Conservation (phyloP, 1,140 invertebrate genomes). For the Macrobrachium nipponense region DNA sequence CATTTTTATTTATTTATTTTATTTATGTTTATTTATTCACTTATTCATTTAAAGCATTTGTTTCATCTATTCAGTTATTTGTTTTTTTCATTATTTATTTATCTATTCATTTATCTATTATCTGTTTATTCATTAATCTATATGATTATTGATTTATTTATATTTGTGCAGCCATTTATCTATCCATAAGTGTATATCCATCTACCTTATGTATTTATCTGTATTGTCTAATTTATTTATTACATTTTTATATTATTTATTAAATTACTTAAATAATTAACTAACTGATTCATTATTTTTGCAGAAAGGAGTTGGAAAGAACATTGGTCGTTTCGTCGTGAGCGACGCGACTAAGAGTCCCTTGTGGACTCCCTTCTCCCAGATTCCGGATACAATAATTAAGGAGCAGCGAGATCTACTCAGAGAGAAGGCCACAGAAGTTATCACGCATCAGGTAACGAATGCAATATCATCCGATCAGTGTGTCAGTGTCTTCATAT, state of each 20-base stretch:
- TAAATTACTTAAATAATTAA: too few relatives aligned
- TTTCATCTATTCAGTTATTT: not conserved
- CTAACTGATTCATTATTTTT: not conserved
- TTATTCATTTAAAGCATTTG: too few relatives aligned
- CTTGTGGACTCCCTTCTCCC: constrained; percentile 28
- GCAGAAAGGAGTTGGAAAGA: constrained; percentile 50
- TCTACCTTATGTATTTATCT: not conserved
- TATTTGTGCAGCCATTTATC: not conserved
- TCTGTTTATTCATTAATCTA: not conserved
- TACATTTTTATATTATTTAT: too few relatives aligned
- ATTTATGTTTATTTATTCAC: too few relatives aligned
- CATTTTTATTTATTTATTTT: too few relatives aligned
- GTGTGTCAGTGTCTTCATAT: not conserved
- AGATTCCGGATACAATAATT: constrained; percentile 36
- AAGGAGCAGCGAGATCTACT: constrained; percentile 15
- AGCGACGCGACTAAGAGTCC: constrained; percentile 25
- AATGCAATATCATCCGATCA: not conserved
- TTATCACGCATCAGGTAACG: constrained; percentile 19
- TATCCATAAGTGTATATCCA: constrained; percentile 21
- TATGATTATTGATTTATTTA: not conserved
- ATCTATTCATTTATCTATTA: not conserved
- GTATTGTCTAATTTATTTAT: too few relatives aligned
- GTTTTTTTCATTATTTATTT: not conserved
- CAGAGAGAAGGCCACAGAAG: not conserved
- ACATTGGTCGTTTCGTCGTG: constrained; percentile 30